Evolutionary conservation across 2,888 invertebrate species (phyloP), one percentile per base, ranked within the genome.

Genomic region (Syritta pipiens): DNA sequence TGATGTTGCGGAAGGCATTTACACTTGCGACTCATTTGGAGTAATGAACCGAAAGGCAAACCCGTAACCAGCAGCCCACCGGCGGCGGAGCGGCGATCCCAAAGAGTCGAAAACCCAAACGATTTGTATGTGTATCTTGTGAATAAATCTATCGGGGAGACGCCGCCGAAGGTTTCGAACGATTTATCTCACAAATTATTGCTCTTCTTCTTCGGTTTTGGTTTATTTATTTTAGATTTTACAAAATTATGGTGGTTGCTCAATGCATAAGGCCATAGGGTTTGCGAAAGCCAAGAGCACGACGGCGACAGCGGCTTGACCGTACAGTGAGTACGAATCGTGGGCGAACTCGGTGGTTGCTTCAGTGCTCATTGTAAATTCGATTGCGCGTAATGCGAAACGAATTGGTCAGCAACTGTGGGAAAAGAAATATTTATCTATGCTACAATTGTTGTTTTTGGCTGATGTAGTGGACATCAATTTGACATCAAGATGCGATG

Each of bases 41-140:
- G 42, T 59, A 59, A 59, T 59, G 59, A 59, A 59, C 59, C 17
- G 22, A 60, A 48, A 60, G 26, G 35, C 37, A 24, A 37, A 48
- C 48, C 12, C 22, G 20, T 44, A 44, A 32, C 20, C 20, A 30
- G n/a, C n/a, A n/a, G n/a, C n/a, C n/a, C n/a, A n/a, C n/a, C n/a
- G 28, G 22, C 42, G 7, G n/a, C 7, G 22, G 17, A 40, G 26
- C 14, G 40, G 22, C 28, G 1, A 14, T 12, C 20, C 22, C 17
- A 48, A 37, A 9, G 10, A 17, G 42, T 5, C n/a, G 2, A 26
- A 59, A 24, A 26, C 20, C 14, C 12, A 53, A 20, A 14, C 10
- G 37, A 37, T 9, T 9, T 3, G 3, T 4, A n/a, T 48, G 3
- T 10, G 26, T 53, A 62, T 19, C 35, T 19, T 7, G 22, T 26